Conservation (phyloP, 2,797 vertebrate genomes). For the Petrocephalus sullivani region DNA sequence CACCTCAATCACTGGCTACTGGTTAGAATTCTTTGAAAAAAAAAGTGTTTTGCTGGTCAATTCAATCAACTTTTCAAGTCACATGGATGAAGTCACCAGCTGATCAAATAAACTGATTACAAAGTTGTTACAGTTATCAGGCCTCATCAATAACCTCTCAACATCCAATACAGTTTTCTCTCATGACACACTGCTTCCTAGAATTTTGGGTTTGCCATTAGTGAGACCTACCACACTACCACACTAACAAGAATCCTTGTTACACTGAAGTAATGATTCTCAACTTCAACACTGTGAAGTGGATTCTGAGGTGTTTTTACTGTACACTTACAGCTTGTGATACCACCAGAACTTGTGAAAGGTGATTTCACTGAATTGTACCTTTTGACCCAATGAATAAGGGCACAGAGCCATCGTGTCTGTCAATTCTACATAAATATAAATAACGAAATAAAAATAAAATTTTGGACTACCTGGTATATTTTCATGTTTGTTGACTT, state of each 20-base stretch:
- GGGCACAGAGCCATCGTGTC: background rate
- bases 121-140: background rate
- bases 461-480: background rate
- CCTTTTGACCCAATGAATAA: background rate
- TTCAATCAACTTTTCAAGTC: background rate
- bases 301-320: background rate
- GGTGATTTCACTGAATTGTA: background rate
- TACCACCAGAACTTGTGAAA: background rate
- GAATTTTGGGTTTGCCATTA: background rate
- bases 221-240: background rate
- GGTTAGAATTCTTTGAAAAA: background rate
- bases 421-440: background rate
- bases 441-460: background rate
- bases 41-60: background rate
- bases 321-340: background rate
- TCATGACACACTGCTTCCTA: background rate
- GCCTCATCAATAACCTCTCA: background rate
- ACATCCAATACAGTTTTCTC: background rate
- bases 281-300: background rate
- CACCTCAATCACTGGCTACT: background rate
- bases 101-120: background rate
- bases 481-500: background rate
- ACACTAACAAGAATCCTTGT: background rate
- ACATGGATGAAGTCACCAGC: background rate
- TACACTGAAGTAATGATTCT: background rate